phyloP scores from a whole-genome alignment of 2,888 invertebrate genomes.

The Tineola bisselliella region DNA sequence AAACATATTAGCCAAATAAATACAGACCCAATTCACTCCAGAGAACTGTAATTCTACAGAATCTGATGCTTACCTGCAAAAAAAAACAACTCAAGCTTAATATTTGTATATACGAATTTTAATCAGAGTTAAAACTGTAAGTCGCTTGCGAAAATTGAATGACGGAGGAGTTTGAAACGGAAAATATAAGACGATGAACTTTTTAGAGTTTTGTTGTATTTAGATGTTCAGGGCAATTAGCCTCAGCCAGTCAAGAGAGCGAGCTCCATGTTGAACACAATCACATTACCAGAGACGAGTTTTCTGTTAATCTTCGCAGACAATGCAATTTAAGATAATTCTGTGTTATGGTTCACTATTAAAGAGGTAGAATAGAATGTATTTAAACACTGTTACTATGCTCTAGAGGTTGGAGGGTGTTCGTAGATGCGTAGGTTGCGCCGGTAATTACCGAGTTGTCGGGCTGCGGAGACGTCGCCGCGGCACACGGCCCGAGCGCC shows the following conservation, averaged over 20 bases:
- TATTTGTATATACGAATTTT: background rate
- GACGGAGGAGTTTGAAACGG: background rate
- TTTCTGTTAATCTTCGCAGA: background rate
- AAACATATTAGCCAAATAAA: background rate
- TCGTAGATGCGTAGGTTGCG: background rate
- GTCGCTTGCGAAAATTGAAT: background rate
- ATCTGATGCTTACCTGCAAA: background rate
- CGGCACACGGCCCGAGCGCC: conserved; percentile 45
- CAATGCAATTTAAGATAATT: background rate
- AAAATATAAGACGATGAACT: background rate
- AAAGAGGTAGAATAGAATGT: too few relatives aligned
- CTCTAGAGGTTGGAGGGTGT: background rate
- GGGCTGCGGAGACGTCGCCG: conserved; percentile 52
- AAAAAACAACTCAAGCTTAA: background rate
- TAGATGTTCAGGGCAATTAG: background rate
- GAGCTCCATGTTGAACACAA: conserved; percentile 38
- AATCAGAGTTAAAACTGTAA: background rate
- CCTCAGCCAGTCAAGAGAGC: conserved; percentile 14
- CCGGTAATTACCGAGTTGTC: conserved; percentile 8
- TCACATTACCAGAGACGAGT: conserved; percentile 43
- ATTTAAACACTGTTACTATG: background rate
- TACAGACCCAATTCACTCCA: background rate
- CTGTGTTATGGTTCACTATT: background rate
- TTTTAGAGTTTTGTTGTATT: conserved; percentile 1
- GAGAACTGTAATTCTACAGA: background rate